phyloP scores from a whole-genome alignment of 2,888 invertebrate genomes.

The Spodoptera littoralis region DNA sequence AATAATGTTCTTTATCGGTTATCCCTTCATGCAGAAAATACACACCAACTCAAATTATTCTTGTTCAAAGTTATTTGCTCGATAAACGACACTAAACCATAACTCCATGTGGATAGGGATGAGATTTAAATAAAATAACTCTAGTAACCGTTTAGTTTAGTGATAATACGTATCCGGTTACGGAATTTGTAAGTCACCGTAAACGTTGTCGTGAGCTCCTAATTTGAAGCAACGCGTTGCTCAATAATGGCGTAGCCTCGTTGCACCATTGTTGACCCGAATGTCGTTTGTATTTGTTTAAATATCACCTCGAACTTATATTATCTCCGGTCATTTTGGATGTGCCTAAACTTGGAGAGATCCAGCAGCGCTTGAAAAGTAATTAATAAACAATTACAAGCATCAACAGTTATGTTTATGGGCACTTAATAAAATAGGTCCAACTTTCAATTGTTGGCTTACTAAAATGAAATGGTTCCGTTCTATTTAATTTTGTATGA shows the following conservation, averaged over 20 bases:
- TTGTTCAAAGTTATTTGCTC: not conserved
- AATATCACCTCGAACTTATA: constrained; percentile 7
- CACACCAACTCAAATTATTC: not conserved
- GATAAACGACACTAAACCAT: constrained; percentile 8
- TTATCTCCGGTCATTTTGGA: constrained; percentile 11
- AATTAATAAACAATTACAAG: too few species aligned
- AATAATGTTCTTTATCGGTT: not conserved
- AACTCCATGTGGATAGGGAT: constrained; percentile 6
- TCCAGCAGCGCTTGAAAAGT: too few species aligned
- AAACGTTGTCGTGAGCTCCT: constrained; percentile 64
- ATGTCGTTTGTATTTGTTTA: constrained; percentile 5
- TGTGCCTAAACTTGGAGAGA: not conserved
- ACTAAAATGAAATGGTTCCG: constrained; percentile 47
- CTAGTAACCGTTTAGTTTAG: constrained; percentile 28
- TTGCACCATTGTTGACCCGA: constrained; percentile 21
- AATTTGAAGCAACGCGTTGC: constrained; percentile 64
- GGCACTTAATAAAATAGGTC: too few species aligned
- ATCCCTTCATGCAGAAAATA: not conserved
- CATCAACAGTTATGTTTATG: too few species aligned
- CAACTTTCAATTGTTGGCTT: too few species aligned
- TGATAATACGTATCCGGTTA: constrained; percentile 61
- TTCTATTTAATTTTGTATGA: constrained; percentile 65
- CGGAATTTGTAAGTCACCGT: constrained; percentile 58
- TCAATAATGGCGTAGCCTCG: constrained; percentile 43
- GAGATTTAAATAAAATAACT: constrained; percentile 29